Conservation (phyloP, 1,140 invertebrate genomes). For the Drosophila equinoxialis region DNA sequence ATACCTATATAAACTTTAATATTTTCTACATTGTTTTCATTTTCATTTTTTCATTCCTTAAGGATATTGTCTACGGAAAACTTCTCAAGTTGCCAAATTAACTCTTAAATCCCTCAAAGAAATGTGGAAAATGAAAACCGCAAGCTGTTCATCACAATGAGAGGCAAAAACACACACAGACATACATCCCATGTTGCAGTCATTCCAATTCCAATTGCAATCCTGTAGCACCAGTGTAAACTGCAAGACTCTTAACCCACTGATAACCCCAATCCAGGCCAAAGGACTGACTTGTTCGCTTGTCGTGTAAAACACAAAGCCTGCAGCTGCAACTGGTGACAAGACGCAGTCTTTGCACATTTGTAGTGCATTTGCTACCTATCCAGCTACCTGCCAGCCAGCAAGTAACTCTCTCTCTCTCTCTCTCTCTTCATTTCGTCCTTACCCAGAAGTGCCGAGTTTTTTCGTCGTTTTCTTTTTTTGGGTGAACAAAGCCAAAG, state of each 20-base stretch:
- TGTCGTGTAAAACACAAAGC: slow-evolving; percentile 74
- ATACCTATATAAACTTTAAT: too few relatives aligned
- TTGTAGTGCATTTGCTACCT: slow-evolving; percentile 46
- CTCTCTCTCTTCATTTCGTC: background rate
- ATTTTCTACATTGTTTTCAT: too few relatives aligned
- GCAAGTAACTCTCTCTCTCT: too few relatives aligned
- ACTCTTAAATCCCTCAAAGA: background rate
- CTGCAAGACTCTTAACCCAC: slow-evolving; percentile 45
- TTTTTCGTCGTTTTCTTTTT: background rate
- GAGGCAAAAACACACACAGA: too few relatives aligned
- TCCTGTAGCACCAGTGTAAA: slow-evolving; percentile 30
- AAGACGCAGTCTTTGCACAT: slow-evolving; percentile 64
- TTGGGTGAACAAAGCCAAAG: slow-evolving; percentile 56
- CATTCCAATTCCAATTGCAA: slow-evolving; percentile 17
- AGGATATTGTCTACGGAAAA: too few relatives aligned
- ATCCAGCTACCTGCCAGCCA: background rate
- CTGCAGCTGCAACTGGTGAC: slow-evolving; percentile 70
- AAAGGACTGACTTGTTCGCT: slow-evolving; percentile 48
- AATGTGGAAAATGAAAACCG: slow-evolving; percentile 2
- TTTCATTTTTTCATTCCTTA: too few relatives aligned
- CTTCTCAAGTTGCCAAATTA: background rate
- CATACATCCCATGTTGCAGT: background rate
- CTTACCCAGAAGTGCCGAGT: slow-evolving; percentile 18
- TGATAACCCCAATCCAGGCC: slow-evolving; percentile 31
- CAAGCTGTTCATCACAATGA: slow-evolving; percentile 15